A percentile compares a stretch with the other conserved stretches of the same genome.
Conservation (phyloP, 2,797 vertebrate genomes). For the Zalophus californianus region DNA sequence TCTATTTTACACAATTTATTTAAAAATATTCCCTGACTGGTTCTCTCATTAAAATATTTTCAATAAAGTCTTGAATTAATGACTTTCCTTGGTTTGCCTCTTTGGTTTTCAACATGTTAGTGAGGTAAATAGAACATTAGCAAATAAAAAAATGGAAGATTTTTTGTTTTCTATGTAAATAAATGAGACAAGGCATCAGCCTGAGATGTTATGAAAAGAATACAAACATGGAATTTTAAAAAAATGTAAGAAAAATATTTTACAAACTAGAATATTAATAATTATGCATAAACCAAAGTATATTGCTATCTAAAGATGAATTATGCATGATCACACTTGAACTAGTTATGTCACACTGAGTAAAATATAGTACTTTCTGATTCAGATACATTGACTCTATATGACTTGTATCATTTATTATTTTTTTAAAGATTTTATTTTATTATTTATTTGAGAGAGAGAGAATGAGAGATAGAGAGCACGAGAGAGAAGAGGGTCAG, state of each 20-base stretch:
- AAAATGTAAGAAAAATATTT: neutral
- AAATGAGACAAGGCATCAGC: neutral
- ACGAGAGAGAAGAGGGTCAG: too few species aligned
- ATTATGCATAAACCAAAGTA: neutral
- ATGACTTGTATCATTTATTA: slow-evolving; percentile 70
- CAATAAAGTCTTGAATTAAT: neutral
- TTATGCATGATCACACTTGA: slow-evolving; percentile 52
- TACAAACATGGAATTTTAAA: neutral
- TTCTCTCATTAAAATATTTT: slow-evolving; percentile 3
- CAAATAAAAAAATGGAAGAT: neutral
- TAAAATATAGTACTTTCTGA: slow-evolving; percentile 64
- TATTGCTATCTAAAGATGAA: slow-evolving; percentile 39
- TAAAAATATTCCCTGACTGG: neutral
- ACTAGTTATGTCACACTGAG: slow-evolving; percentile 59
- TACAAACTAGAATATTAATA: neutral
- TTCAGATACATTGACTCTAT: slow-evolving; percentile 61
- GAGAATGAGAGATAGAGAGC: too few species aligned
- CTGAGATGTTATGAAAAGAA: neutral
- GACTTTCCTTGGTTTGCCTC: neutral
- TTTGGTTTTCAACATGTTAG: neutral
- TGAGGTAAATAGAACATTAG: neutral
- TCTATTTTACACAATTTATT: neutral
- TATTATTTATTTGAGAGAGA: too few species aligned
- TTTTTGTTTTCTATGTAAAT: neutral
- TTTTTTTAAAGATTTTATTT: too few species aligned